A percentile compares a stretch with the other conserved stretches of the same genome.
phyloP scores from a whole-genome alignment of 2,797 vertebrate species.

The Octomys mimax region DNA sequence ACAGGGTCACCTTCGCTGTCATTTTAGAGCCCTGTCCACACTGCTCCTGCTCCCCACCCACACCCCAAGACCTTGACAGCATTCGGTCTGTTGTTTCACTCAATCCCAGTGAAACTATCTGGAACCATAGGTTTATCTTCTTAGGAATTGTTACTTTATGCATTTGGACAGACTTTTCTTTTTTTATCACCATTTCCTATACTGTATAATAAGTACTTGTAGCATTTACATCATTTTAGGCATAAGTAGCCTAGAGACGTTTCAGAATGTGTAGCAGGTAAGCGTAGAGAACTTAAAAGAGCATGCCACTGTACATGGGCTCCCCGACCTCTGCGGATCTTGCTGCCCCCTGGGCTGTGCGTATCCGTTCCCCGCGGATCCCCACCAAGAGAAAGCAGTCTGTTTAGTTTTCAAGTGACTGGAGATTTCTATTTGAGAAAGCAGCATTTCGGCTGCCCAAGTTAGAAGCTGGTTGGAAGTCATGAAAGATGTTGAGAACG shows the following conservation, averaged over 20 bases:
- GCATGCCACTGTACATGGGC: neutral
- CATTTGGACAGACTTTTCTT: no score
- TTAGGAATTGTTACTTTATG: neutral
- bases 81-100: neutral
- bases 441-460: neutral
- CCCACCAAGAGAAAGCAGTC: no score
- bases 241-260: no score
- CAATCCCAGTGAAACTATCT: neutral
- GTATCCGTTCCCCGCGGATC: neutral
- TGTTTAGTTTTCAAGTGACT: neutral
- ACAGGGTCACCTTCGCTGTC: no score
- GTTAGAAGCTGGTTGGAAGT: slow-evolving; percentile 33
- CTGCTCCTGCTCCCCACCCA: neutral
- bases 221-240: neutral
- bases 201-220: neutral
- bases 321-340: no score
- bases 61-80: neutral
- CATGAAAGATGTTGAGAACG: neutral
- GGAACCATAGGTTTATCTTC: neutral
- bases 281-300: no score
- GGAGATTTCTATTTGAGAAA: neutral
- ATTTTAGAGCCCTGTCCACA: neutral
- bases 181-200: neutral
- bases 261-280: no score
- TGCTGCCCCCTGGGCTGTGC: no score